phyloP scores from a whole-genome alignment of 2,888 invertebrate species.

The Acronicta aceris region DNA sequence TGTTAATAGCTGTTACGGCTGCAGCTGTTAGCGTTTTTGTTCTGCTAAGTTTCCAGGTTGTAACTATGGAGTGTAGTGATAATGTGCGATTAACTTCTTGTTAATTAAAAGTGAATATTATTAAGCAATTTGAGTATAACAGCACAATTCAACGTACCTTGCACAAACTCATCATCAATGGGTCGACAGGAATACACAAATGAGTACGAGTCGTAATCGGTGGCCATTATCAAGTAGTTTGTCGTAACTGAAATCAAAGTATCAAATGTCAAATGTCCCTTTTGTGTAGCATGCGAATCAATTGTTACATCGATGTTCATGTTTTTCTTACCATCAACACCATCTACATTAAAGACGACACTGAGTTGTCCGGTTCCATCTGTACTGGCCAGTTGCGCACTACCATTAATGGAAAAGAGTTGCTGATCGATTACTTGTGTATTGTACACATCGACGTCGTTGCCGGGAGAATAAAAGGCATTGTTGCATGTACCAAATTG shows the following conservation, averaged over 20 bases:
- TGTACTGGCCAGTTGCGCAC: conserved; percentile 70
- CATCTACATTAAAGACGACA: conserved; percentile 90
- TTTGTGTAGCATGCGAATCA: background rate
- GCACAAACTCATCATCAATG: conserved; percentile 39
- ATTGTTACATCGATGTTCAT: background rate
- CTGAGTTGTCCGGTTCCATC: conserved; percentile 90
- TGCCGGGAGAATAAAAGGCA: conserved; percentile 62
- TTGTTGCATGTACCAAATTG: conserved; percentile 74
- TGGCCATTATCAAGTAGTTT: conserved; percentile 90
- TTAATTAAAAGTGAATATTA: background rate
- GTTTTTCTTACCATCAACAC: conserved; percentile 58
- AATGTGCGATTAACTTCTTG: background rate
- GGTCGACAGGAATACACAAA: conserved; percentile 54
- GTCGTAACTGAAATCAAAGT: conserved; percentile 64
- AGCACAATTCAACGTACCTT: conserved; percentile 34
- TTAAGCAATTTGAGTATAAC: background rate
- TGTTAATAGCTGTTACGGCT: conserved; percentile 56
- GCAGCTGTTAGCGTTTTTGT: conserved; percentile 56
- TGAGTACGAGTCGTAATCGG: conserved; percentile 81
- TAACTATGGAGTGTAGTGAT: conserved; percentile 62
- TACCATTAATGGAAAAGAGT: conserved; percentile 68
- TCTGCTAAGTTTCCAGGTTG: conserved; percentile 77
- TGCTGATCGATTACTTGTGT: conserved; percentile 71
- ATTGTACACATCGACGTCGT: conserved; percentile 61
- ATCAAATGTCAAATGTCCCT: background rate